Percentiles rank a stretch among this genome's conserved stretches.
Conservation (phyloP, 2,113 vertebrate genomes). For the Acanthochromis polyacanthus region DNA sequence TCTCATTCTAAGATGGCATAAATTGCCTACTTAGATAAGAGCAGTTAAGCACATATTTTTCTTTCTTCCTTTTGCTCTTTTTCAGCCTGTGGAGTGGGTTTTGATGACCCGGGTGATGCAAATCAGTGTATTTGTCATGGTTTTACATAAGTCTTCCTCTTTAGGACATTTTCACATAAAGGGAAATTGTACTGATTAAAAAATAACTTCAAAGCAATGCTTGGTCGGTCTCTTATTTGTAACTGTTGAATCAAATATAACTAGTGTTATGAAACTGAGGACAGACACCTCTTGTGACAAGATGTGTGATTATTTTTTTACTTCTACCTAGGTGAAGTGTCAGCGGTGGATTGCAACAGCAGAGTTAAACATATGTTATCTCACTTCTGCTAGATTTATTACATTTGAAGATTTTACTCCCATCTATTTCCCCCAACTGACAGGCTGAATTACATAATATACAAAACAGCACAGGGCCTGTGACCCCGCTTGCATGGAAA, state of each 20-base stretch:
- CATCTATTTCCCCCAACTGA: conserved; percentile 47
- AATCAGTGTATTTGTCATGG: conserved; percentile 34
- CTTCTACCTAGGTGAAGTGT: not conserved
- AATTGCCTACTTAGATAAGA: not conserved
- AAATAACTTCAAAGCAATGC: conserved; percentile 26
- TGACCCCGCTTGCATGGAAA: conserved; percentile 32
- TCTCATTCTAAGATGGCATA: conserved; percentile 4
- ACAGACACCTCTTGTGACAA: conserved; percentile 8
- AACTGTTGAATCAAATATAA: not conserved
- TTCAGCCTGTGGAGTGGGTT: conserved; percentile 23
- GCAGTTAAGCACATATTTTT: not conserved
- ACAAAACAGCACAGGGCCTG: conserved; percentile 56
- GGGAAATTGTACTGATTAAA: conserved; percentile 5
- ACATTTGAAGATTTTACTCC: conserved; percentile 23
- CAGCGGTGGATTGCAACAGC: not conserved
- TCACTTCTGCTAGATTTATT: conserved; percentile 59
- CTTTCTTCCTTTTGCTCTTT: not conserved
- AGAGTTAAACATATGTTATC: conserved; percentile 53
- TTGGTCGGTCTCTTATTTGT: not conserved
- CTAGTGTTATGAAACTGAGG: conserved; percentile 1
- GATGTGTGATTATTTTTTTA: conserved; percentile 37
- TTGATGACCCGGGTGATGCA: not conserved
- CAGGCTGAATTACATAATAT: conserved; percentile 65
- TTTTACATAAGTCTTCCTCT: conserved; percentile 28
- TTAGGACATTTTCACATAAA: not conserved